Conservation (phyloP, 2,113 vertebrate genomes). For the Motacilla alba region DNA sequence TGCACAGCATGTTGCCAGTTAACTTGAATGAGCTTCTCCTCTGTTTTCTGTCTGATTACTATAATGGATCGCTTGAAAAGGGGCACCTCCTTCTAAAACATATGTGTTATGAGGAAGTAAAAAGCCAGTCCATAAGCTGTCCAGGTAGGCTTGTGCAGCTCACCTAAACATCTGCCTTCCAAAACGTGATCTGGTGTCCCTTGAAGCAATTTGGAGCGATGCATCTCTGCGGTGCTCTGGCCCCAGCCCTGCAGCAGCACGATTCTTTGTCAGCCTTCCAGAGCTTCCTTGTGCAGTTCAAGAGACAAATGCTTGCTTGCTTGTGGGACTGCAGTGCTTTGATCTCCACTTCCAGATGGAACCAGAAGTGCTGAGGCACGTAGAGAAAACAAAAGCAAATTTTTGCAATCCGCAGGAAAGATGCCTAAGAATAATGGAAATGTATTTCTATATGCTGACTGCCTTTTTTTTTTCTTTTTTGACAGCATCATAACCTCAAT, state of each 20-base stretch:
- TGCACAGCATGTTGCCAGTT: slow-evolving; percentile 40
- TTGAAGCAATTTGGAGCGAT: neutral
- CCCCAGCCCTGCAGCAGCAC: neutral
- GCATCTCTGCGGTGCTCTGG: rapidly evolving
- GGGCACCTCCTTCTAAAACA: slow-evolving; percentile 10
- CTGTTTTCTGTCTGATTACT: slow-evolving; percentile 30
- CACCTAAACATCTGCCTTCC: neutral
- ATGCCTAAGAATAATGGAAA: slow-evolving; percentile 40
- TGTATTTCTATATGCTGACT: neutral
- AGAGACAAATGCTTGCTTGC: slow-evolving; percentile 12
- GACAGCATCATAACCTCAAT: neutral
- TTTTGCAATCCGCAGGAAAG: slow-evolving; percentile 8
- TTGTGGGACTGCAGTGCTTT: slow-evolving; percentile 7
- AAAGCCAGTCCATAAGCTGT: neutral
- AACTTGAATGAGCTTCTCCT: slow-evolving; percentile 59
- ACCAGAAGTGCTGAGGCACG: neutral
- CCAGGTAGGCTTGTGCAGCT: neutral
- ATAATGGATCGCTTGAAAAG: slow-evolving; percentile 6
- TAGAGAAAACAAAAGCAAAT: slow-evolving; percentile 28
- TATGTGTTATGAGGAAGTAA: neutral
- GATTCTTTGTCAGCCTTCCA: slow-evolving; percentile 10
- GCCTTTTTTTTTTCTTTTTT: neutral
- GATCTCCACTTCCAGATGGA: slow-evolving; percentile 56
- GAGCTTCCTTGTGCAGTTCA: neutral
- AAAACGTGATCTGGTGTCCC: neutral